Evolutionary conservation across 2,888 invertebrate species (phyloP).

Genomic region (Octodonta nipae): DNA sequence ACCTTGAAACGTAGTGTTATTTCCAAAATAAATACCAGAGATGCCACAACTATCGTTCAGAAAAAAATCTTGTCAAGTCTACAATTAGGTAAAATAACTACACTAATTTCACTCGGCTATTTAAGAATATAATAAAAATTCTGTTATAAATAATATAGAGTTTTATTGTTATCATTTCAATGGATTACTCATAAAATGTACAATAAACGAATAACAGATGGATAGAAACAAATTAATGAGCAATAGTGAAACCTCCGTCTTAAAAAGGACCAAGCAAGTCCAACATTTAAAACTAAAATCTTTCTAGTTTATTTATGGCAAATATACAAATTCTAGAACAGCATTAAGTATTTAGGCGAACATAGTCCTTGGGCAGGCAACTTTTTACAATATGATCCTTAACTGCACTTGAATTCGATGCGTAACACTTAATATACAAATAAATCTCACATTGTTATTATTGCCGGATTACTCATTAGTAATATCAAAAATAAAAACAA

Average conservation of each 20-base stretch:
- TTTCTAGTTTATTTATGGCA: slow-evolving; percentile 33
- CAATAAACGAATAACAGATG: slow-evolving; percentile 39
- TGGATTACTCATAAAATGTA: slow-evolving; percentile 38
- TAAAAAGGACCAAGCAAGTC: slow-evolving; percentile 31
- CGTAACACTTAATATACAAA: slow-evolving; percentile 31
- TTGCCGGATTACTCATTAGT: slow-evolving; percentile 35
- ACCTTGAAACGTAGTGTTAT: no score
- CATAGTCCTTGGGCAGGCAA: slow-evolving; percentile 29
- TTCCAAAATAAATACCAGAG: no score
- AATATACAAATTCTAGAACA: slow-evolving; percentile 35
- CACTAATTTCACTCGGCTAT: no score
- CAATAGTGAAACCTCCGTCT: slow-evolving; percentile 37
- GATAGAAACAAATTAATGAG: slow-evolving; percentile 38
- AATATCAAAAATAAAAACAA: slow-evolving; percentile 38
- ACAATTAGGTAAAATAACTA: no score
- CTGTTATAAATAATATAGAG: slow-evolving; percentile 39
- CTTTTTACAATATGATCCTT: slow-evolving; percentile 27
- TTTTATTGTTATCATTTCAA: slow-evolving; percentile 37
- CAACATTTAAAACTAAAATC: slow-evolving; percentile 26
- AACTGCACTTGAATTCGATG: slow-evolving; percentile 37
- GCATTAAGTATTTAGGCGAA: slow-evolving; percentile 31
- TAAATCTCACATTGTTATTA: slow-evolving; percentile 32
- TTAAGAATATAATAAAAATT: no score
- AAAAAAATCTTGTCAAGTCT: no score
- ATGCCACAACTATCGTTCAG: no score